A percentile compares a stretch with the other conserved stretches of the same genome.
These are phyloP conservation scores for Sphyrna mokarran DNA, from an alignment of 2,113 vertebrate genomes.

Conservation along the genomic window DNA sequence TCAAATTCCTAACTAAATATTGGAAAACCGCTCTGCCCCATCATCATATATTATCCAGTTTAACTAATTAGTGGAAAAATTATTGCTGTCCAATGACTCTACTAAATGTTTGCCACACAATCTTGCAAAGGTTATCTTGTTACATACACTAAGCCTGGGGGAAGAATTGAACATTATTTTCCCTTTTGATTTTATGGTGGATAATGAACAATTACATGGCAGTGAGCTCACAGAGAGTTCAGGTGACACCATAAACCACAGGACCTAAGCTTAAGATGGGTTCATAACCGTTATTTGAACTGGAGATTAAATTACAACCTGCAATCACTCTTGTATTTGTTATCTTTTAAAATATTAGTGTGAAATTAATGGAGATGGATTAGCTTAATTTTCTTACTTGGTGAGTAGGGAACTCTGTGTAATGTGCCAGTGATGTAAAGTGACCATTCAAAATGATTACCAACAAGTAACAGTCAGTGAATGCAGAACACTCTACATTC, in stretches of 20 bases:
- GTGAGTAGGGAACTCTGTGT: neutral
- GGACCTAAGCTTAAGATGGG: neutral
- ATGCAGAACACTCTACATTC: neutral
- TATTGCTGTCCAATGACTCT: neutral
- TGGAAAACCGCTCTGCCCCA: neutral
- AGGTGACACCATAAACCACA: neutral
- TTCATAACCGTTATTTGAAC: neutral
- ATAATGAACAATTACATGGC: neutral
- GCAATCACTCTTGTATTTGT: neutral
- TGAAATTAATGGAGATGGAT: neutral
- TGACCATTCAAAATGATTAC: neutral
- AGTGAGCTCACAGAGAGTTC: neutral
- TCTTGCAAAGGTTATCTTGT: neutral
- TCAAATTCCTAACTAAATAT: neutral
- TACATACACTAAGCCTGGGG: neutral
- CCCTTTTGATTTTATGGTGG: neutral
- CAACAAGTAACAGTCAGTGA: neutral
- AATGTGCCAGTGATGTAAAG: neutral
- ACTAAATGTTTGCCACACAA: neutral
- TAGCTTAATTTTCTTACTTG: neutral
- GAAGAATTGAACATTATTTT: neutral
- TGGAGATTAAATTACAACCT: neutral
- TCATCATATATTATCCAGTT: neutral
- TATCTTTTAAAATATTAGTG: constrained; percentile 11
- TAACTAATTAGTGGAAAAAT: neutral